phyloP scores from a whole-genome alignment of 2,113 vertebrate species.

The Martes martes region DNA sequence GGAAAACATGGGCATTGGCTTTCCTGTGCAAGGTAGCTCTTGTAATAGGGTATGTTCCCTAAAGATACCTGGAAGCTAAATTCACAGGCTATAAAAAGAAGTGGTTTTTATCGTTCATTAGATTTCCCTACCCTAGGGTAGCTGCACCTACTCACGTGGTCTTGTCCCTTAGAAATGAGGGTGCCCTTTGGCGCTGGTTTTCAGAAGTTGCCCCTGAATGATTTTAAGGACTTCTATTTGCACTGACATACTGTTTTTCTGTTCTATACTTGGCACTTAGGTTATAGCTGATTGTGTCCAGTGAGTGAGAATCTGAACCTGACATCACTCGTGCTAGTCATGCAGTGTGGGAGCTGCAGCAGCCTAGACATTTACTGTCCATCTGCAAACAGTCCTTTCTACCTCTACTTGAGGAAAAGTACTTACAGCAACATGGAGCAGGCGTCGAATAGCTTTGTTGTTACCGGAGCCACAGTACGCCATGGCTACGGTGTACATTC shows the following conservation, averaged over 20 bases:
- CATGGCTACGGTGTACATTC: slow-evolving; percentile 99
- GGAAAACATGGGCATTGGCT: background rate
- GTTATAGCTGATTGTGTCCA: background rate
- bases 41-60: background rate
- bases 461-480: slow-evolving; percentile 99
- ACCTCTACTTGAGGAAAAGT: background rate
- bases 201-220: background rate
- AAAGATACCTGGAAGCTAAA: background rate
- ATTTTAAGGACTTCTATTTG: background rate
- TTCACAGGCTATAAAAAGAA: slow-evolving; percentile 1
- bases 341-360: background rate
- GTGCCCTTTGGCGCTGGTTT: background rate
- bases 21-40: background rate
- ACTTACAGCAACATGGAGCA: slow-evolving; percentile 98
- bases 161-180: background rate
- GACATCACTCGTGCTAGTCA: background rate
- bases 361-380: background rate
- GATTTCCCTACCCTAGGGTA: background rate
- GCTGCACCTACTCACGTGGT: background rate
- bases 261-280: background rate
- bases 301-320: background rate
- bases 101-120: background rate
- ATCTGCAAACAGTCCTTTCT: background rate
- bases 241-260: background rate
- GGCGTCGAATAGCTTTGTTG: slow-evolving; percentile 98